Evolutionary conservation across 1,140 invertebrate genomes (phyloP).

Genomic region (Penaeus japonicus): DNA sequence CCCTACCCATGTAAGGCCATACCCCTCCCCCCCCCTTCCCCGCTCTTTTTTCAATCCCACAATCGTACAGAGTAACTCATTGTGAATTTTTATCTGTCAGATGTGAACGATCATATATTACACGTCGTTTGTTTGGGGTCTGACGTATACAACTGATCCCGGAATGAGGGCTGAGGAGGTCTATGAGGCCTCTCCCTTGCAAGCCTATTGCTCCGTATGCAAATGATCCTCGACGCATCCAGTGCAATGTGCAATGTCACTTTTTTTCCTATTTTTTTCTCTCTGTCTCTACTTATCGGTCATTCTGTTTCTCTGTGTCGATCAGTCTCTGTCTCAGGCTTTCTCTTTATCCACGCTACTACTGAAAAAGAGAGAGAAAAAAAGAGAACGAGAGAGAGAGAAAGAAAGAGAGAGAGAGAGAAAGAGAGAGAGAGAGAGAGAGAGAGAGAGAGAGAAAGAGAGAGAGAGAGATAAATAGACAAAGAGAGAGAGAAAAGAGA

Average conservation of each 20-base stretch:
- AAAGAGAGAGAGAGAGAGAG: neutral
- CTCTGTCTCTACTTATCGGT: neutral
- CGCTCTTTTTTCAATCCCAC: too few relatives aligned
- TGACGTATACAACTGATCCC: too few relatives aligned
- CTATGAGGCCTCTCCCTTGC: too few relatives aligned
- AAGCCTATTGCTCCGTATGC: too few relatives aligned
- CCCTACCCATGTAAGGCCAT: too few relatives aligned
- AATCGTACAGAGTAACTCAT: too few relatives aligned
- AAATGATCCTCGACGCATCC: too few relatives aligned
- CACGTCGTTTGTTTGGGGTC: too few relatives aligned
- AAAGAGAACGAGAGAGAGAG: neutral
- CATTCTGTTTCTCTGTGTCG: neutral
- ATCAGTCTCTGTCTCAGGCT: neutral
- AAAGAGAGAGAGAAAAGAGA: neutral
- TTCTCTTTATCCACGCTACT: neutral
- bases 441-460: neutral
- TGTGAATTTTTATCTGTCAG: too few relatives aligned
- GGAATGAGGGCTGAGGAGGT: too few relatives aligned
- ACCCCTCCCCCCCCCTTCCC: neutral
- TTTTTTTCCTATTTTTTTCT: constrained; percentile 1
- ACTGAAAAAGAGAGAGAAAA: neutral
- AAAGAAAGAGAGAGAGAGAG: neutral
- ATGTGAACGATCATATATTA: too few relatives aligned
- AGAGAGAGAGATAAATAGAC: neutral
- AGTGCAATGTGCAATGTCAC: neutral